Evolutionary conservation across 1,140 invertebrate genomes (phyloP).

Genomic region (Aphelinus atriplicis): DNA sequence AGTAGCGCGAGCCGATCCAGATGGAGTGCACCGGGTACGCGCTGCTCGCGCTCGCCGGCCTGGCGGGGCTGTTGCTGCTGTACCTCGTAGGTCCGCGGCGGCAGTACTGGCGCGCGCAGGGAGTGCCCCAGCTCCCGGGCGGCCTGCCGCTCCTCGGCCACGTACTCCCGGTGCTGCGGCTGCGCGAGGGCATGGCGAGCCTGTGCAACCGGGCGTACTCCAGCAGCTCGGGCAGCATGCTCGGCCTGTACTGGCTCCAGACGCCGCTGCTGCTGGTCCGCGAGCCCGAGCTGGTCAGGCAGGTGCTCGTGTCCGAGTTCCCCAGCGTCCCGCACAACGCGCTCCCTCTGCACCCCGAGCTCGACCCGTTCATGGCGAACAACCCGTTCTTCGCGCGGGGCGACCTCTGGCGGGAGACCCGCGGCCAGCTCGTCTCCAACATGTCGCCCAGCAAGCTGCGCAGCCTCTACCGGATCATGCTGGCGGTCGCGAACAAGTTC

Average conservation of each 20-base stretch:
- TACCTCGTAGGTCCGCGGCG: too few relatives aligned
- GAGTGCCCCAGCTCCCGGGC: background rate
- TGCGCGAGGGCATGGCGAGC: background rate
- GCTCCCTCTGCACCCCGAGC: constrained; percentile 33
- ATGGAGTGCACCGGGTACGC: background rate
- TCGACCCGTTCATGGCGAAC: constrained; percentile 43
- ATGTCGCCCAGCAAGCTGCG: constrained; percentile 48
- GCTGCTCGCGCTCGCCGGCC: too few relatives aligned
- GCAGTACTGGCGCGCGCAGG: background rate
- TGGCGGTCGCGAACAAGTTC: constrained; percentile 7
- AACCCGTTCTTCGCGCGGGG: constrained; percentile 53
- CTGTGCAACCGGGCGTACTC: background rate
- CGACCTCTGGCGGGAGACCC: constrained; percentile 38
- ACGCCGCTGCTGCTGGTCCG: constrained; percentile 51
- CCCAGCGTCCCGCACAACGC: constrained; percentile 38
- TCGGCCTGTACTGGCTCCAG: constrained; percentile 53
- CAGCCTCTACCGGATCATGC: constrained; percentile 15
- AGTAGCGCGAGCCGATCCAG: background rate
- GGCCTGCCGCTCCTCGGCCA: background rate
- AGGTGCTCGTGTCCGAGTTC: constrained; percentile 56
- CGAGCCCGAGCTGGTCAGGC: constrained; percentile 57
- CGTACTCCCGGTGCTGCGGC: background rate
- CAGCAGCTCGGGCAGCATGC: constrained; percentile 42
- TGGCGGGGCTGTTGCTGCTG: too few relatives aligned
- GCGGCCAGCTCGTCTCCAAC: constrained; percentile 35